These are phyloP conservation scores for Serilophus lunatus DNA, from an alignment of 2,113 vertebrate genomes.

Conservation along the genomic window DNA sequence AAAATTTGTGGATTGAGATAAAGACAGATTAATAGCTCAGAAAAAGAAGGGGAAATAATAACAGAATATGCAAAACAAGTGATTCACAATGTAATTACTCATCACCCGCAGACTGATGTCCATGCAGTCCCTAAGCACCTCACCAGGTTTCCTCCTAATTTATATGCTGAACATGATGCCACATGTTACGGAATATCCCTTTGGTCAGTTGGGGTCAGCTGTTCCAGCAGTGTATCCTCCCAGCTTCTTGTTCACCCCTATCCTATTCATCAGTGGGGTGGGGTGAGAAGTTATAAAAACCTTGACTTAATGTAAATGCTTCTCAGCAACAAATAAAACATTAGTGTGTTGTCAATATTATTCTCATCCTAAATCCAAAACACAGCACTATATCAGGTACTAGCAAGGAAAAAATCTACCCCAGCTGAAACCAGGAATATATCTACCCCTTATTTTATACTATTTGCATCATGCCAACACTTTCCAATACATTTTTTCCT, in stretches of 20 bases:
- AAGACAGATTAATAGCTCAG: background rate
- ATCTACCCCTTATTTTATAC: background rate
- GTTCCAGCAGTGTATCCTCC: background rate
- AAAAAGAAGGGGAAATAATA: background rate
- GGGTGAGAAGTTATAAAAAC: background rate
- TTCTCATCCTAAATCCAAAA: background rate
- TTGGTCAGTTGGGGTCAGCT: background rate
- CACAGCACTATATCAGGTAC: background rate
- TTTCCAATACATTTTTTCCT: background rate
- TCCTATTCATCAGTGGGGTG: background rate
- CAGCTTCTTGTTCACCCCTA: background rate
- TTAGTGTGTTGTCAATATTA: background rate
- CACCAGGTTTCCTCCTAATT: background rate
- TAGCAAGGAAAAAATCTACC: background rate
- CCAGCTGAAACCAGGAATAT: background rate
- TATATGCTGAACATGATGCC: background rate
- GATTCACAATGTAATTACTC: background rate
- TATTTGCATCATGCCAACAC: background rate
- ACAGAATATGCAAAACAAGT: background rate
- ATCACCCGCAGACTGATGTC: background rate
- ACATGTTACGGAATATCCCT: background rate
- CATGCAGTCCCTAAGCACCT: background rate
- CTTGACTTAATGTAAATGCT: background rate
- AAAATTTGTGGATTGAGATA: background rate
- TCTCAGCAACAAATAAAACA: background rate